Percentiles rank a stretch among this genome's conserved stretches.
Evolutionary conservation across 2,113 vertebrate genomes (phyloP).

Genomic region (Bujurquina vittata): DNA sequence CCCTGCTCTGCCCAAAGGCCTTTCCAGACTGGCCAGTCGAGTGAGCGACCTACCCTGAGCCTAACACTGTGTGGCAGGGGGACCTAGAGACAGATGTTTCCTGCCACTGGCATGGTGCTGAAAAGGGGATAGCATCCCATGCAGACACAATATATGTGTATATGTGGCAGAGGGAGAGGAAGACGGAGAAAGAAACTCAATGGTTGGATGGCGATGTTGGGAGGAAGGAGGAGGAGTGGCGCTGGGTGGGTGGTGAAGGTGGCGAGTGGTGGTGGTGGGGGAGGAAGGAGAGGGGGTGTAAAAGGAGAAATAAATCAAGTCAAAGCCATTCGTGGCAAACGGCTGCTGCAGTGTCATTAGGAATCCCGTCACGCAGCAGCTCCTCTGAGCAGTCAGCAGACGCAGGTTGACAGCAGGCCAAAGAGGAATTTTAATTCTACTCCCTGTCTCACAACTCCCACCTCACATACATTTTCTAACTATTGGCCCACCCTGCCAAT

Average conservation of each 20-base stretch:
- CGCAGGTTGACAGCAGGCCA: slow-evolving; percentile 74
- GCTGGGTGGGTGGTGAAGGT: slow-evolving; percentile 8
- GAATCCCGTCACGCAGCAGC: slow-evolving; percentile 78
- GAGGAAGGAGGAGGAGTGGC: slow-evolving; percentile 21
- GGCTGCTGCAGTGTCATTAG: slow-evolving; percentile 79
- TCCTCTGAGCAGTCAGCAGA: slow-evolving; percentile 69
- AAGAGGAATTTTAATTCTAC: slow-evolving; percentile 78
- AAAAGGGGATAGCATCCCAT: slow-evolving; percentile 49
- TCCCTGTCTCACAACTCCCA: slow-evolving; percentile 53
- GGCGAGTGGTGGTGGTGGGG: neutral
- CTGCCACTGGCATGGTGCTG: slow-evolving; percentile 81
- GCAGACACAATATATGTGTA: slow-evolving; percentile 31
- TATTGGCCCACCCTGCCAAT: slow-evolving; percentile 20
- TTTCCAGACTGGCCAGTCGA: slow-evolving; percentile 57
- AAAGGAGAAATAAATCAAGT: slow-evolving; percentile 81
- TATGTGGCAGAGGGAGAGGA: slow-evolving; percentile 14
- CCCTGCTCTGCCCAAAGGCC: slow-evolving; percentile 62
- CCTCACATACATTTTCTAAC: slow-evolving; percentile 49
- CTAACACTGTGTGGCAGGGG: slow-evolving; percentile 76
- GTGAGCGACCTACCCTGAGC: slow-evolving; percentile 73
- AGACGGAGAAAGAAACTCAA: slow-evolving; percentile 41
- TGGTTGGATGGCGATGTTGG: slow-evolving; percentile 40
- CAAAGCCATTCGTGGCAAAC: slow-evolving; percentile 77
- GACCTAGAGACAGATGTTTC: slow-evolving; percentile 85
- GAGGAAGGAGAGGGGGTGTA: slow-evolving; percentile 41